These are phyloP conservation scores for Pseudonaja textilis DNA, from an alignment of 2,113 vertebrate species.

Conservation along the genomic window DNA sequence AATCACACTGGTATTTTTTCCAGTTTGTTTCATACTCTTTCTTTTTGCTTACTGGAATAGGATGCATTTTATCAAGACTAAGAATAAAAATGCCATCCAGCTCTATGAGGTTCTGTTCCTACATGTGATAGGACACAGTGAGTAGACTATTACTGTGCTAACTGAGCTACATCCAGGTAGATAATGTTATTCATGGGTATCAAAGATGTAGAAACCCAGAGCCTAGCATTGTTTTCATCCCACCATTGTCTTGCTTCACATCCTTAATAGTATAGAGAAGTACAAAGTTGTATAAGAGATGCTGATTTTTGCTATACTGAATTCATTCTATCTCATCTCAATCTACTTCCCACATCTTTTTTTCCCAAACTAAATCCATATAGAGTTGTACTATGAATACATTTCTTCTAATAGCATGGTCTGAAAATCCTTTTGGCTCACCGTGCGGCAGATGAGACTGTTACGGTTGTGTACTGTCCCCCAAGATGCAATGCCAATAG, in stretches of 20 bases:
- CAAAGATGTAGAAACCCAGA: not conserved
- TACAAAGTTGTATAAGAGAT: not conserved
- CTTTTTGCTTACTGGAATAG: not conserved
- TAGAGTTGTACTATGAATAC: too few relatives aligned
- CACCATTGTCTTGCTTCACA: not conserved
- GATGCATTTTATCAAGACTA: not conserved
- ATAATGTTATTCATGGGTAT: not conserved
- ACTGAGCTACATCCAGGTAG: not conserved
- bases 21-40: not conserved
- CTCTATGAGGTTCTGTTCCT: not conserved
- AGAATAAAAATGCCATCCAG: not conserved
- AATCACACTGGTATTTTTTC: not conserved
- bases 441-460: constrained; percentile 67
- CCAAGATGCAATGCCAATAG: constrained; percentile 94
- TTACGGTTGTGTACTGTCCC: constrained; percentile 86
- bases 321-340: not conserved
- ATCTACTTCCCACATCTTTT: not conserved
- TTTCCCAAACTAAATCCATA: not conserved
- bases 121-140: not conserved
- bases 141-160: not conserved
- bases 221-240: not conserved
- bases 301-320: not conserved
- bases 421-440: constrained; percentile 50
- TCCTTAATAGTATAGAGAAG: not conserved
- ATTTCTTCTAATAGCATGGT: not conserved